phyloP scores from a whole-genome alignment of 2,888 invertebrate species.

The Xestia rhomboidea region DNA sequence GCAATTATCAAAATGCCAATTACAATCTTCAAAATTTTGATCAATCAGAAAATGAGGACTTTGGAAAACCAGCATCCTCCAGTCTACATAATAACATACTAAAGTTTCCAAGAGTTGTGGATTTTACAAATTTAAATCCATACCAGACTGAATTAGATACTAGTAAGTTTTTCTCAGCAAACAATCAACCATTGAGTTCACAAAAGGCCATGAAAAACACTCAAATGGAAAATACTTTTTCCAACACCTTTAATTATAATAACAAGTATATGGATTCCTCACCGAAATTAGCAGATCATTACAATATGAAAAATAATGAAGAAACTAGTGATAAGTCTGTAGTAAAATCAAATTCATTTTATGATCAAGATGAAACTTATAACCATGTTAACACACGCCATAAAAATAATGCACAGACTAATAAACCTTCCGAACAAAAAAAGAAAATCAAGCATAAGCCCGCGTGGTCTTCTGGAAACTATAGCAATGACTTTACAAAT shows the following conservation, averaged over 20 bases:
- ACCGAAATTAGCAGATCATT: constrained; percentile 66
- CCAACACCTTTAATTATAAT: constrained; percentile 68
- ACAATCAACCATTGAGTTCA: constrained; percentile 68
- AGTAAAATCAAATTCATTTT: constrained; percentile 67
- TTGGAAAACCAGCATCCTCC: constrained; percentile 68
- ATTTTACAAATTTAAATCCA: constrained; percentile 83
- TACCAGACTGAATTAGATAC: constrained; percentile 77
- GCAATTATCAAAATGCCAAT: constrained; percentile 72
- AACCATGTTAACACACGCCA: constrained; percentile 68
- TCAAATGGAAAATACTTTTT: constrained; percentile 69
- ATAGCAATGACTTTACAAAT: constrained; percentile 74
- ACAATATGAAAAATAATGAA: constrained; percentile 71
- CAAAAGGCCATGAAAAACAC: constrained; percentile 69
- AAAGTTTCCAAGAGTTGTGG: constrained; percentile 83
- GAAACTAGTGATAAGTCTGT: constrained; percentile 68
- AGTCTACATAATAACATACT: constrained; percentile 70
- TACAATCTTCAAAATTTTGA: constrained; percentile 72
- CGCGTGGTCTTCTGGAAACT: constrained; percentile 70
- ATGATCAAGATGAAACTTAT: constrained; percentile 67
- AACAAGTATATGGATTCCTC: constrained; percentile 68
- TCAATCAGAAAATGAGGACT: constrained; percentile 71
- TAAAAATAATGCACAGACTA: constrained; percentile 69
- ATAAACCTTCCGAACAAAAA: constrained; percentile 74
- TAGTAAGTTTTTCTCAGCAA: constrained; percentile 74
- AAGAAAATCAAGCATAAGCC: constrained; percentile 81